These are phyloP conservation scores for Eremophila alpestris DNA, from an alignment of 2,797 vertebrate genomes.

Conservation along the genomic window DNA sequence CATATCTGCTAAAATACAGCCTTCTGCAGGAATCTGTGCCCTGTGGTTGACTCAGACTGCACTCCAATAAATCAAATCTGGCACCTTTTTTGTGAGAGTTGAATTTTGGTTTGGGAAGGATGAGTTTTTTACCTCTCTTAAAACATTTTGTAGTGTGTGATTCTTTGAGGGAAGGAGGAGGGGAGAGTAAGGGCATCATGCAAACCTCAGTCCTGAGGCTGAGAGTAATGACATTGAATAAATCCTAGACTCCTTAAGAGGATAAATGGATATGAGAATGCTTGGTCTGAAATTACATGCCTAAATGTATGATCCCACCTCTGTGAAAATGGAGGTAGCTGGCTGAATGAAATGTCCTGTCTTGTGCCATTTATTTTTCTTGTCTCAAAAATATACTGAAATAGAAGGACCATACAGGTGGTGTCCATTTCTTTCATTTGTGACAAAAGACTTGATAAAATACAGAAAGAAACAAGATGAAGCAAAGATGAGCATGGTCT, in stretches of 20 bases:
- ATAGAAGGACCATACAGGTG: background rate
- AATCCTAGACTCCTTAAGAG: background rate
- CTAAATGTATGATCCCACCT: background rate
- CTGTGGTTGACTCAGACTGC: background rate
- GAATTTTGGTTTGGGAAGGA: background rate
- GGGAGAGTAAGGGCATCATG: background rate
- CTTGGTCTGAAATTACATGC: background rate
- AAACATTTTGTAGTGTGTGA: background rate
- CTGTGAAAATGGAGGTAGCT: background rate
- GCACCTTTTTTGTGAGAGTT: background rate
- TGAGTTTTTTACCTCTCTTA: background rate
- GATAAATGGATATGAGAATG: background rate
- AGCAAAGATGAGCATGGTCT: background rate
- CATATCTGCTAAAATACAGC: background rate
- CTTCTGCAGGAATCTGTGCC: background rate
- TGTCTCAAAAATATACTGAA: background rate
- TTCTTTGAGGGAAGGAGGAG: background rate
- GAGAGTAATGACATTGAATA: background rate
- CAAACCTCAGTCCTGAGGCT: background rate
- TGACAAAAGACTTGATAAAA: background rate
- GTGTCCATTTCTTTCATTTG: background rate
- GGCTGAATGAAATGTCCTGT: background rate
- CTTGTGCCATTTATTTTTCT: background rate
- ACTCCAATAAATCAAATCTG: background rate
- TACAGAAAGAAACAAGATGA: background rate